Evolutionary conservation across 2,888 invertebrate genomes (phyloP).

Genomic region (Drosophila nigritarsus): DNA sequence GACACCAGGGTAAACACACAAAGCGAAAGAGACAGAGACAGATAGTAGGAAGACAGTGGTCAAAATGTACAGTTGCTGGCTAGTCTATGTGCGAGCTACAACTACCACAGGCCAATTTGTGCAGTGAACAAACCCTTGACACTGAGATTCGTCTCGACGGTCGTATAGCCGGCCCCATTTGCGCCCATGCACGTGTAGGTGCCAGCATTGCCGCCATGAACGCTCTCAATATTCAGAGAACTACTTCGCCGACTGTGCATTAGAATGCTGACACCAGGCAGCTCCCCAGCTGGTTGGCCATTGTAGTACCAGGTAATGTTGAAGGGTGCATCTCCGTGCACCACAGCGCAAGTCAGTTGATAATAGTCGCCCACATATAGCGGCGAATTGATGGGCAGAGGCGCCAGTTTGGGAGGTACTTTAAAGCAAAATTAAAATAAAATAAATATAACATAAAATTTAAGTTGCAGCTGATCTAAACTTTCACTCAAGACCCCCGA

Average conservation of each 20-base stretch:
- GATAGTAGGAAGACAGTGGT: constrained; percentile 11
- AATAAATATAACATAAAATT: constrained; percentile 32
- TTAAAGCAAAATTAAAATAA: constrained; percentile 49
- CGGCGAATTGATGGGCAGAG: constrained; percentile 88
- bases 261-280: constrained; percentile 78
- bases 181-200: constrained; percentile 90
- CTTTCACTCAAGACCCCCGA: background rate
- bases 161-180: constrained; percentile 87
- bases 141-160: constrained; percentile 81
- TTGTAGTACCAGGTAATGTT: constrained; percentile 92
- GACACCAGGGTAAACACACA: constrained; percentile 54
- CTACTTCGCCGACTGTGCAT: constrained; percentile 87
- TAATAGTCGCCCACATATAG: constrained; percentile 88
- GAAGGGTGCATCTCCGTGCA: constrained; percentile 92
- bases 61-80: constrained; percentile 55
- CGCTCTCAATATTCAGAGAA: constrained; percentile 88
- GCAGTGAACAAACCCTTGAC: constrained; percentile 83
- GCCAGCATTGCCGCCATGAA: constrained; percentile 89
- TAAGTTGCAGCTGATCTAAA: constrained; percentile 21
- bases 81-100: constrained; percentile 43
- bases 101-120: constrained; percentile 30
- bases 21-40: constrained; percentile 16
- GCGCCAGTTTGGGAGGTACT: constrained; percentile 89
- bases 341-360: constrained; percentile 88
- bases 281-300: constrained; percentile 74